Conservation (phyloP, 2,113 vertebrate genomes). For the Pandion haliaetus region DNA sequence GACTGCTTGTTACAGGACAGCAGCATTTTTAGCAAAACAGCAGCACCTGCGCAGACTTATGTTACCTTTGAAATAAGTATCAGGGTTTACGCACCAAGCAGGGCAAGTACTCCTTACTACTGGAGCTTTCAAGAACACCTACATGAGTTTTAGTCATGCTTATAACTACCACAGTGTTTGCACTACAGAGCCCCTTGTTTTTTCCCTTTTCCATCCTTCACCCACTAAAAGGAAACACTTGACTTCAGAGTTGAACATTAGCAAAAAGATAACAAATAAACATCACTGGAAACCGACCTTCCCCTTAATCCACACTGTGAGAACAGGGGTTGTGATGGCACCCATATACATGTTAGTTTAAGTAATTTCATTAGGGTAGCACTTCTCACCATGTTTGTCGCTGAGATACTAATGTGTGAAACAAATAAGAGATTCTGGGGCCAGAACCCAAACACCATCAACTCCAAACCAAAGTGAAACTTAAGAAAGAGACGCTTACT, state of each 20-base stretch:
- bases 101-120: not conserved
- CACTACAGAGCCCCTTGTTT: not conserved
- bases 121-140: not conserved
- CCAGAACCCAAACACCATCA: not conserved
- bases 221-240: not conserved
- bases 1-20: not conserved
- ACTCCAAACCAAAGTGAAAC: not conserved
- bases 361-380: not conserved
- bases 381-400: not conserved
- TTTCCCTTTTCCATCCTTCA: not conserved
- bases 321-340: not conserved
- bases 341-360: accelerated
- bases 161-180: not conserved
- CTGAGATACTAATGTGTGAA: too few species aligned
- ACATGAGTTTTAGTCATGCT: not conserved
- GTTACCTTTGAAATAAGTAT: not conserved
- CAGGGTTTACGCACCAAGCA: not conserved
- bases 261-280: not conserved
- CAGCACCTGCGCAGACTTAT: not conserved
- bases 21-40: not conserved
- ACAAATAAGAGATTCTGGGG: not conserved
- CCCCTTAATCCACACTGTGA: not conserved
- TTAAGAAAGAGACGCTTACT: conserved; percentile 68
- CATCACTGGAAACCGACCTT: not conserved
- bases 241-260: not conserved